Conservation (phyloP, 2,888 invertebrate genomes). For the Erebia ligea region DNA sequence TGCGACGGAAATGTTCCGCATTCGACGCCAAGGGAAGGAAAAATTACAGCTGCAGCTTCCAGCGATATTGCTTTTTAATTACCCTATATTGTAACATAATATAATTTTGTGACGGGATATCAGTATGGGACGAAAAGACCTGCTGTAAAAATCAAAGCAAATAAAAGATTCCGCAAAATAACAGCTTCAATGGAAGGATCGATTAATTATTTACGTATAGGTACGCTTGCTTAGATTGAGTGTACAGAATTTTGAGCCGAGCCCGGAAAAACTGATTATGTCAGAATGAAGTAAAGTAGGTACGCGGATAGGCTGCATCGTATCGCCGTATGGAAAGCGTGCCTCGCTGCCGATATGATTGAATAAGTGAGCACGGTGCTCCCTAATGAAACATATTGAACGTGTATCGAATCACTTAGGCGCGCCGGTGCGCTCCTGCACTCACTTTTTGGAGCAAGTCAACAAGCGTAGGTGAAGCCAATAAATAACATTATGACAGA, state of each 20-base stretch:
- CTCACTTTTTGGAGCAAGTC: conserved; percentile 70
- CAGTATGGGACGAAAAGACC: background rate
- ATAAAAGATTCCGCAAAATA: conserved; percentile 39
- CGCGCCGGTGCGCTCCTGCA: conserved; percentile 73
- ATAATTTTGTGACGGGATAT: background rate
- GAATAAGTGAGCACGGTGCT: conserved; percentile 76
- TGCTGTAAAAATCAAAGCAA: conserved; percentile 14
- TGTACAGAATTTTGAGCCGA: conserved; percentile 50
- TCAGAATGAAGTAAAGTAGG: conserved; percentile 66
- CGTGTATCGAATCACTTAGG: conserved; percentile 82
- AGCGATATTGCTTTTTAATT: conserved; percentile 47
- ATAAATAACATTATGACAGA: conserved; percentile 75
- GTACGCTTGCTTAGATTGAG: conserved; percentile 60
- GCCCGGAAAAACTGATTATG: conserved; percentile 78
- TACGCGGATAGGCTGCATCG: conserved; percentile 57
- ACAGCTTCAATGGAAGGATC: conserved; percentile 37
- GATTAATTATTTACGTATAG: conserved; percentile 47
- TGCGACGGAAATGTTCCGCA: conserved; percentile 55
- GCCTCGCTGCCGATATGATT: conserved; percentile 72
- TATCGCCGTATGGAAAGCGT: conserved; percentile 54
- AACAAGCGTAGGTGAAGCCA: conserved; percentile 77
- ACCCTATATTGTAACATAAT: conserved; percentile 22
- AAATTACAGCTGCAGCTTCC: conserved; percentile 51
- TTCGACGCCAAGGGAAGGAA: conserved; percentile 58
- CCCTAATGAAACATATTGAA: conserved; percentile 83